A percentile compares a stretch with the other conserved stretches of the same genome.
Evolutionary conservation across 2,113 vertebrate species (phyloP).

Genomic region (Nipponia nippon): DNA sequence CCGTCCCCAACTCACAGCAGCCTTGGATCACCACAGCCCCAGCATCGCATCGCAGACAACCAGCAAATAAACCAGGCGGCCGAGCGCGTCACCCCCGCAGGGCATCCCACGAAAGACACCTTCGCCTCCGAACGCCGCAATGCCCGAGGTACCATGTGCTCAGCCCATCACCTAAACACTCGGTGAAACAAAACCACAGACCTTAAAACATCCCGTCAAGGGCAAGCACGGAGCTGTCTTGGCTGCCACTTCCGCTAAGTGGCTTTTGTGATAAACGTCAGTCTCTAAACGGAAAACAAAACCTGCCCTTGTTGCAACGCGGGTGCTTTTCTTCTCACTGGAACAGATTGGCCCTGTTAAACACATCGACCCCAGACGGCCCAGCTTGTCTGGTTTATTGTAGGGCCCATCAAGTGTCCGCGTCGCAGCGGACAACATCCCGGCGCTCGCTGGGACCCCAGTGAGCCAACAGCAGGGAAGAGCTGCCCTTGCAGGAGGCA

Average conservation of each 20-base stretch:
- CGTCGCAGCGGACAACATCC: neutral
- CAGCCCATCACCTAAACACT: neutral
- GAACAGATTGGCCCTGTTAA: neutral
- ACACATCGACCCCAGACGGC: neutral
- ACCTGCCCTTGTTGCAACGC: neutral
- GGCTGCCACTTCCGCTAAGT: neutral
- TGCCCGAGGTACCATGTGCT: rapidly evolving
- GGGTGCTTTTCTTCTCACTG: neutral
- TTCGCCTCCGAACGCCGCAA: neutral
- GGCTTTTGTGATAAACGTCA: neutral
- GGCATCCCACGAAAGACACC: neutral
- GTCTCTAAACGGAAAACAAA: neutral
- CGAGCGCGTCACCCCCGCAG: rapidly evolving
- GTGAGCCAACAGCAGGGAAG: neutral
- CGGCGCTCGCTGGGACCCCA: neutral
- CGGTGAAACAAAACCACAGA: rapidly evolving
- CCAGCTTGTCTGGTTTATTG: neutral
- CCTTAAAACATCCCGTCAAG: neutral
- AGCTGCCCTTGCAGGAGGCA: neutral
- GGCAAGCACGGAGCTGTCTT: neutral
- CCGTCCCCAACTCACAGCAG: neutral
- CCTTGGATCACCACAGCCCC: rapidly evolving
- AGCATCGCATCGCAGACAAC: rapidly evolving
- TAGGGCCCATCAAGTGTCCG: neutral
- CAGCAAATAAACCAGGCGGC: neutral